Percentiles rank a stretch among this genome's conserved stretches.
phyloP scores from a whole-genome alignment of 1,140 invertebrate species.

The Zophobas atratus region DNA sequence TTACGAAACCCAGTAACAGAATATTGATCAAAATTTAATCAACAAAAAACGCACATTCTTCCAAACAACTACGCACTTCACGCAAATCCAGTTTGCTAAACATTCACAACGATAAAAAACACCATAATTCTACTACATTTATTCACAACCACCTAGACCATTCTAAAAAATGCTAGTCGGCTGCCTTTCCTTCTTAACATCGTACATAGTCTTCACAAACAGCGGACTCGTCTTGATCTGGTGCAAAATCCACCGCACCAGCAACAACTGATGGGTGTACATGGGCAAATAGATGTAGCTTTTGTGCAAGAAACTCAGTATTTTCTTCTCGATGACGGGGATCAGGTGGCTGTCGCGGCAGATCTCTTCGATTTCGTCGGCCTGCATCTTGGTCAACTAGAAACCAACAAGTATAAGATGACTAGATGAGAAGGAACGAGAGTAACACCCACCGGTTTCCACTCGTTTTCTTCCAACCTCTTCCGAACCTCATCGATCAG shows the following conservation, averaged over 20 bases:
- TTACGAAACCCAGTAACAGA: no score
- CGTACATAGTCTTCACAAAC: constrained; percentile 50
- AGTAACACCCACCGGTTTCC: constrained; percentile 38
- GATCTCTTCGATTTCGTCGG: constrained; percentile 51
- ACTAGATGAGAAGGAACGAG: background rate
- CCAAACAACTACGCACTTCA: no score
- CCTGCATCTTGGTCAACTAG: constrained; percentile 19
- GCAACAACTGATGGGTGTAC: constrained; percentile 61
- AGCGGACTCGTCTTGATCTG: constrained; percentile 63
- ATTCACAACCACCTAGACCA: no score
- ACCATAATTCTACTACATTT: no score
- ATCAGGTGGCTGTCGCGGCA: constrained; percentile 57
- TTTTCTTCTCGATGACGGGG: constrained; percentile 58
- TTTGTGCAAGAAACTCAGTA: constrained; percentile 61
- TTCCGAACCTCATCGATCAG: constrained; percentile 33
- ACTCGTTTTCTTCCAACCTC: constrained; percentile 36
- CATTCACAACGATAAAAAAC: no score
- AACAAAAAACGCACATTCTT: no score
- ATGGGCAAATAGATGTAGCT: constrained; percentile 61
- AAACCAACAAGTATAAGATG: background rate
- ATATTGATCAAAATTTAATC: no score
- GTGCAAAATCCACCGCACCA: constrained; percentile 59
- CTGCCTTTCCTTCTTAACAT: no score
- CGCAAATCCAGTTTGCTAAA: no score
- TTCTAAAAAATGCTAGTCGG: no score